Evolutionary conservation across 53 echinoderm and acorn worm genomes (phyloP), one percentile per base, ranked within the genome.

Genomic region (Henricia sp.): DNA sequence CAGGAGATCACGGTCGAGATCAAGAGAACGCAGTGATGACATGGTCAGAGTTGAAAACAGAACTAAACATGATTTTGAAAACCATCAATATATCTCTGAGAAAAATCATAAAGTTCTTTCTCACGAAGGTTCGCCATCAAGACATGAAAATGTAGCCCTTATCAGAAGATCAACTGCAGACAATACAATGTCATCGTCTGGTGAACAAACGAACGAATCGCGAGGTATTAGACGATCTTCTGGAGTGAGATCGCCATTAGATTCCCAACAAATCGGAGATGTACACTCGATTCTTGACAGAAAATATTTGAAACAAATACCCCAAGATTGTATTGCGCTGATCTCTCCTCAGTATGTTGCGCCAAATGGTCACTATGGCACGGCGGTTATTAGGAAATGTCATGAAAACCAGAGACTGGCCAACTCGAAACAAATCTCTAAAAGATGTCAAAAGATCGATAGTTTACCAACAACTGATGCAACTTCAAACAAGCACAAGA

Each of bases 331-430:
- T 8, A 14, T 9, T 48, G 40, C 23, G 14, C 33, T 80, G 17
- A 80, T 80, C 16, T 80, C 63, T 2, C 80, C 80, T 9, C 80
- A 64, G 2, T 80, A 80, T 28, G 40, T 42, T 3, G 80, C 80
- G 10, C 80, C 80, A 34, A 62, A 80, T 40, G 80, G 80, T 50
- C 80, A 80, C 80, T 80, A 80, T 9, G 80, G 80, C 4, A 64
- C 43, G 6, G 80, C 80, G 14, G 80, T 80, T 37, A 64, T 80
- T 2, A 32, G 80, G 29, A 80, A 80, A 64, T 80, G 80, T 23
- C 64, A 30, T 12, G 3, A 20, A 21, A 64, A 80, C 13, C 57
- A 76, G 14, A 38, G 42, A 59, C 39, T 53, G n/a, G 6, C 59
- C 12, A 76, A 3, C 21, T 30, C 20, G 14, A 30, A 6, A 10